Evolutionary conservation across 2,113 vertebrate genomes (phyloP).

Genomic region (Petrocephalus microphthalmus): DNA sequence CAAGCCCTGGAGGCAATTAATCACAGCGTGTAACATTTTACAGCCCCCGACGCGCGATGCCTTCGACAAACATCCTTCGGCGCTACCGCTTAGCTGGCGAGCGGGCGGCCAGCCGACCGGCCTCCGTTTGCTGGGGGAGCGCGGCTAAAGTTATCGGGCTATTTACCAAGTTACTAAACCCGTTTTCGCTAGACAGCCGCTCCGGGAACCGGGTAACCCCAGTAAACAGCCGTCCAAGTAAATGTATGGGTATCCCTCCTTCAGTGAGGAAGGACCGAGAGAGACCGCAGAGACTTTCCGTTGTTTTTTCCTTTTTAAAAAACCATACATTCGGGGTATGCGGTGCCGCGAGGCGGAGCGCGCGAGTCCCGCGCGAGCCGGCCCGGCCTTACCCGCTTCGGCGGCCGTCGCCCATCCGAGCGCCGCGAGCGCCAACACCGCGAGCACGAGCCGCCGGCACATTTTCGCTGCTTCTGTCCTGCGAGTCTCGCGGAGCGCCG

Average conservation of each 20-base stretch:
- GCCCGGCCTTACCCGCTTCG: constrained; percentile 52
- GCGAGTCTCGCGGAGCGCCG: constrained; percentile 11
- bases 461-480: constrained; percentile 38
- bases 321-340: not conserved
- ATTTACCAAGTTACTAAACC: not conserved
- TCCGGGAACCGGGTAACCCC: not conserved
- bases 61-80: not conserved
- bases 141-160: not conserved
- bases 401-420: constrained; percentile 32
- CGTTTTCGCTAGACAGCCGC: not conserved
- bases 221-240: not conserved
- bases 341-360: not conserved
- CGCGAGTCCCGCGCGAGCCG: constrained; percentile 38
- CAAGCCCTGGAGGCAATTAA: not conserved
- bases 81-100: not conserved
- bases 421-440: constrained; percentile 38
- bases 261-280: not conserved
- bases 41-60: not conserved
- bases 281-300: not conserved
- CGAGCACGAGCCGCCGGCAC: constrained; percentile 45
- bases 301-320: not conserved
- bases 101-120: not conserved
- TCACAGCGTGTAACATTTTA: not conserved
- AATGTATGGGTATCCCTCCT: not conserved
- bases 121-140: not conserved